Percentiles rank a stretch among this genome's conserved stretches.
These are phyloP conservation scores for Ichneumoninae sp. DNA, from an alignment of 2,888 invertebrate species.

Conservation along the genomic window DNA sequence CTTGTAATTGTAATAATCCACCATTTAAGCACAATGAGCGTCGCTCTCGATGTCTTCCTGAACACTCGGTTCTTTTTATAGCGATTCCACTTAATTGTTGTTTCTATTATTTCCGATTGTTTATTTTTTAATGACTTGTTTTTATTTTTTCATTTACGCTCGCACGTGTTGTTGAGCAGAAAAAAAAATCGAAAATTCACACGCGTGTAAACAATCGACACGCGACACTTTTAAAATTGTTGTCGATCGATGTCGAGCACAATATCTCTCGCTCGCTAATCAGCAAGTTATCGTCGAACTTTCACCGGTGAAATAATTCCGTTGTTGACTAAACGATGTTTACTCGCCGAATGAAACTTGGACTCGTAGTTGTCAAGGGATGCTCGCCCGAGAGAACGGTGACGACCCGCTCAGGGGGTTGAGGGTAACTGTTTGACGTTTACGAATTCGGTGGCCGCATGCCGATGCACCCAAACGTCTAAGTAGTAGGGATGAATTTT, in stretches of 20 bases:
- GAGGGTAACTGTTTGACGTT: constrained; percentile 84
- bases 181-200: background rate
- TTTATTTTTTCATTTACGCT: constrained; percentile 3
- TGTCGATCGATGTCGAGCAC: constrained; percentile 6
- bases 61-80: constrained; percentile 44
- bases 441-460: constrained; percentile 83
- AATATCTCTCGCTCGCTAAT: constrained; percentile 6
- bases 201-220: background rate
- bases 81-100: background rate
- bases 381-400: constrained; percentile 62
- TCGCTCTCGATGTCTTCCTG: constrained; percentile 26
- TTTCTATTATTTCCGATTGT: background rate
- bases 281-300: constrained; percentile 40
- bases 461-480: constrained; percentile 79
- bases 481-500: constrained; percentile 72
- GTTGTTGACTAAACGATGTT: constrained; percentile 7
- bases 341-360: constrained; percentile 1
- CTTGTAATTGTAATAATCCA: constrained; percentile 82
- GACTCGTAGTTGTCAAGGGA: constrained; percentile 22
- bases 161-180: background rate
- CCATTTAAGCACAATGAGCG: constrained; percentile 76
- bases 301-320: constrained; percentile 48
- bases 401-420: constrained; percentile 70
- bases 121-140: constrained; percentile 8
- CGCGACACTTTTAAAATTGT: constrained; percentile 23